phyloP scores from a whole-genome alignment of 2,113 vertebrate species.

The Periophthalmodon schlosseri region DNA sequence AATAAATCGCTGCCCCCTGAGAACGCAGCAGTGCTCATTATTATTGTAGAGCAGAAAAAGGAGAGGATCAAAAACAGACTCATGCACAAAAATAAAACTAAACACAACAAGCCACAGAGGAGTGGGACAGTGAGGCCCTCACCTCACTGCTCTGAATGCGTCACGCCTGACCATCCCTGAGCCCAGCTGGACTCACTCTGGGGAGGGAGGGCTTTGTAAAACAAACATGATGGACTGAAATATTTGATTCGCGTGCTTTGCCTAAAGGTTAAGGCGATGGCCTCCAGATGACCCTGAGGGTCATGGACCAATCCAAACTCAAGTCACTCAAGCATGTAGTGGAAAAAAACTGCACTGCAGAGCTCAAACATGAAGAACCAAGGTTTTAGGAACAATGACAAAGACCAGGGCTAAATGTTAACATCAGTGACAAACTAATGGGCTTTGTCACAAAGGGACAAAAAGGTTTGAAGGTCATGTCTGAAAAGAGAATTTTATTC shows the following conservation, averaged over 20 bases:
- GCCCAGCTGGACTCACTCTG: constrained; percentile 75
- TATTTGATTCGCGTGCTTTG: constrained; percentile 63
- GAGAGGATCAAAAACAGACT: constrained; percentile 65
- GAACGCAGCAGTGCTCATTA: constrained; percentile 64
- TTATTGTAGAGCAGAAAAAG: constrained; percentile 63
- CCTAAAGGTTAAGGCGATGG: constrained; percentile 74
- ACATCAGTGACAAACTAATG: background rate
- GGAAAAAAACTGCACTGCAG: constrained; percentile 3
- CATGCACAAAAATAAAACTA: constrained; percentile 70
- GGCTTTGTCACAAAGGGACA: background rate
- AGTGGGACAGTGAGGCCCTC: constrained; percentile 57
- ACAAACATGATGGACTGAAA: constrained; percentile 71
- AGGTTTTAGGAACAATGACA: background rate
- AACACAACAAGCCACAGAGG: constrained; percentile 71
- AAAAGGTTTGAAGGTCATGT: background rate
- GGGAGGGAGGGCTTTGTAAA: constrained; percentile 69
- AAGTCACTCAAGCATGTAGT: constrained; percentile 24
- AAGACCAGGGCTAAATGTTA: background rate
- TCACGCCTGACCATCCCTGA: constrained; percentile 61
- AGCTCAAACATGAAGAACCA: constrained; percentile 2
- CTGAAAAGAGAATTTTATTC: background rate
- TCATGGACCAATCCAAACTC: constrained; percentile 60
- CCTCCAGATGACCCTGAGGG: constrained; percentile 63
- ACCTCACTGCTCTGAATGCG: constrained; percentile 62
- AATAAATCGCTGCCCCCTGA: constrained; percentile 62